Conservation (phyloP, 1,140 invertebrate genomes). For the Trissolcus basalis region DNA sequence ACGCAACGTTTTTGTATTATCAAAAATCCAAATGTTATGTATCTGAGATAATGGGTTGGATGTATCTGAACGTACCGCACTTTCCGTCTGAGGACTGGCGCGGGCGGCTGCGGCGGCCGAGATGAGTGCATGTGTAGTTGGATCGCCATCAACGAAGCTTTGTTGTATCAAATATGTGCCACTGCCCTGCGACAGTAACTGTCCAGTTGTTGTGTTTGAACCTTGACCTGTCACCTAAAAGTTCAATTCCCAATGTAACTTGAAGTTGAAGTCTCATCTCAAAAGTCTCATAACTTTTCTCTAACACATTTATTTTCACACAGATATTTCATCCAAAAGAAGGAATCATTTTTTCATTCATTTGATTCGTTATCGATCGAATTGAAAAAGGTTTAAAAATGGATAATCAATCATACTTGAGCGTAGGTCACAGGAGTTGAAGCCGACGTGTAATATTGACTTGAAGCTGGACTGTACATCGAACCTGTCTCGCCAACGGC, state of each 20-base stretch:
- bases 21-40: background rate
- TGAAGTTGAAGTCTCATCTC: background rate
- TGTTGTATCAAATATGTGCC: constrained; percentile 82
- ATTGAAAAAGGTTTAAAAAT: no score
- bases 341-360: no score
- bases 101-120: constrained; percentile 78
- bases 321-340: no score
- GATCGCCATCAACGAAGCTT: constrained; percentile 79
- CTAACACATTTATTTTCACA: no score
- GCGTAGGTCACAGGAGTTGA: constrained; percentile 78
- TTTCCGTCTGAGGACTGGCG: constrained; percentile 85
- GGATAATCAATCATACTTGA: constrained; percentile 70
- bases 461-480: constrained; percentile 82
- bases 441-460: constrained; percentile 80
- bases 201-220: constrained; percentile 77
- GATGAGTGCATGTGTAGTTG: constrained; percentile 78
- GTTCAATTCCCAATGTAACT: constrained; percentile 4
- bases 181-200: constrained; percentile 76
- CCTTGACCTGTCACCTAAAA: constrained; percentile 70
- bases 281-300: no score
- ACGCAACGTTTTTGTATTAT: background rate
- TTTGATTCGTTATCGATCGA: no score
- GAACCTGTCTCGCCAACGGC: constrained; percentile 85
- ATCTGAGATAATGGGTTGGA: background rate
- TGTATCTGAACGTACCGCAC: constrained; percentile 71